Percentiles rank a stretch among this genome's conserved stretches.
phyloP scores from a whole-genome alignment of 2,797 vertebrate species.

The Rhynchonycteris naso region DNA sequence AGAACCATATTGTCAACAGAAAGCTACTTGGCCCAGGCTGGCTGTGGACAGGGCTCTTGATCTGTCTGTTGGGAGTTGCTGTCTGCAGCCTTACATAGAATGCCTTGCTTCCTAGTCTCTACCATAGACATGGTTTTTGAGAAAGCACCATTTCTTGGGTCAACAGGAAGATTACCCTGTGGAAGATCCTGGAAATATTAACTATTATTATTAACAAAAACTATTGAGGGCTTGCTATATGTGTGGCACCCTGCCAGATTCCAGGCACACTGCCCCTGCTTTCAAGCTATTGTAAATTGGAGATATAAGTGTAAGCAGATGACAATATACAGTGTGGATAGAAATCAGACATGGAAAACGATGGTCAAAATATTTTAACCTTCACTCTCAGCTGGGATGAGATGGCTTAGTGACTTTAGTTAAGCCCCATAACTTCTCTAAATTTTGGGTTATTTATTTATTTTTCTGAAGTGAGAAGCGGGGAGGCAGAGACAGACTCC shows the following conservation, averaged over 20 bases:
- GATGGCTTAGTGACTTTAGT: not conserved
- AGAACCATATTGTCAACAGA: not conserved
- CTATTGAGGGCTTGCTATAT: not conserved
- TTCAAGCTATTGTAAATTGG: not conserved
- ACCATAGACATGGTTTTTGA: not conserved
- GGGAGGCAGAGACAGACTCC: no score
- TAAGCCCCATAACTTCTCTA: not conserved
- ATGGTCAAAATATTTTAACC: not conserved
- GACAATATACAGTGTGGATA: not conserved
- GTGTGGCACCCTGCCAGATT: not conserved
- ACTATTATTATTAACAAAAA: not conserved
- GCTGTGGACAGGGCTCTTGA: not conserved
- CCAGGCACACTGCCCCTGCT: not conserved
- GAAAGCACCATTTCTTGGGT: conserved; percentile 22
- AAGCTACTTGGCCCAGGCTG: not conserved
- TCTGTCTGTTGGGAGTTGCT: conserved; percentile 38
- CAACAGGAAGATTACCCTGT: not conserved
- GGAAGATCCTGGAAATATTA: not conserved
- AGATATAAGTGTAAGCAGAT: not conserved
- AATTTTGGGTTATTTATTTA: not conserved
- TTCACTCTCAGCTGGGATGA: not conserved
- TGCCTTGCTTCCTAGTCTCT: not conserved
- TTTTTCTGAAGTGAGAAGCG: no score
- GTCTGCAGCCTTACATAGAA: conserved; percentile 41
- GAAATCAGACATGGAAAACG: not conserved